Conservation (phyloP, 2,888 invertebrate species). For the Actias luna region DNA sequence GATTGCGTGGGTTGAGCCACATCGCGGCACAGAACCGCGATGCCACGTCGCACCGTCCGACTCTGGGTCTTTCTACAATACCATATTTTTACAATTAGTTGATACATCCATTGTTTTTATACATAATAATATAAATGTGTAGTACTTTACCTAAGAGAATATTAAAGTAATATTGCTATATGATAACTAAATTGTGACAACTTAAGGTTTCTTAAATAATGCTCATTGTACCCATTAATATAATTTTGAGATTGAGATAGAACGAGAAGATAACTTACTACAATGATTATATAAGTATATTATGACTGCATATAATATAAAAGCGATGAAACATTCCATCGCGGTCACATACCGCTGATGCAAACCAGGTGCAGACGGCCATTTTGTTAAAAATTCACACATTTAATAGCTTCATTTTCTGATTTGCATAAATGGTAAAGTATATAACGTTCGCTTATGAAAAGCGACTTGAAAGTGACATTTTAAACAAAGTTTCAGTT, state of each 20-base stretch:
- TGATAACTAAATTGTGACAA: background rate
- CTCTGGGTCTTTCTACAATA: constrained; percentile 14
- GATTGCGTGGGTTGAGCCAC: constrained; percentile 41
- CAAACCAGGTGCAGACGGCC: constrained; percentile 26
- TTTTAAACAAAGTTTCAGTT: background rate
- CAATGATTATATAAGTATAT: background rate
- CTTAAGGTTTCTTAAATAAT: background rate
- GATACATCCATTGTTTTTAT: background rate
- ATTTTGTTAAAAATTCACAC: constrained; percentile 41
- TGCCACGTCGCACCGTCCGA: constrained; percentile 22
- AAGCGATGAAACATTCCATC: constrained; percentile 37
- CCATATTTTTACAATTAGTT: background rate
- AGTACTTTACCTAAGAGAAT: too few species aligned
- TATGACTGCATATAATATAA: constrained; percentile 7
- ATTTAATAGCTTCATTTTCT: constrained; percentile 45
- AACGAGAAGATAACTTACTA: background rate
- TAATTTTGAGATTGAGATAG: background rate
- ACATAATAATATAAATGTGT: too few species aligned
- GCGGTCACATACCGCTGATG: constrained; percentile 54
- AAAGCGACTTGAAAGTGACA: constrained; percentile 12
- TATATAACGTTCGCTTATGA: constrained; percentile 26
- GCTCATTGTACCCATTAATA: background rate
- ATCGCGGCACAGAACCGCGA: background rate
- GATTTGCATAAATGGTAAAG: constrained; percentile 43
- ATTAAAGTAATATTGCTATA: background rate